Percentiles rank a stretch among this genome's conserved stretches.
Conservation (phyloP, 1,140 invertebrate genomes). For the Trichonephila inaurata region DNA sequence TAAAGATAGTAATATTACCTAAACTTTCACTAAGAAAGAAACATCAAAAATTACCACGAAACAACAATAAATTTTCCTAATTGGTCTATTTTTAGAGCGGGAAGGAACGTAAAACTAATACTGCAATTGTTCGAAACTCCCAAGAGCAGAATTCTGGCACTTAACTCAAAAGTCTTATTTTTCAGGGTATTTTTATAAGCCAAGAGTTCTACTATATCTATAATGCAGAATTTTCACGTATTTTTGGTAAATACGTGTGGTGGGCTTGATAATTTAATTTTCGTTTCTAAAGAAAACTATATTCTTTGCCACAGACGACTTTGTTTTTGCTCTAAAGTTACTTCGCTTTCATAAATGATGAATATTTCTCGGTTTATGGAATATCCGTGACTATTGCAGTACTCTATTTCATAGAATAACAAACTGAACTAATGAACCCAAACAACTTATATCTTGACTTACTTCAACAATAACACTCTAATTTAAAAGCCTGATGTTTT, state of each 20-base stretch:
- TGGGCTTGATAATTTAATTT: neutral
- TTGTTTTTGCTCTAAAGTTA: neutral
- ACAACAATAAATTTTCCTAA: neutral
- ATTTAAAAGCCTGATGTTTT: too few species aligned
- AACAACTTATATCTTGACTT: too few species aligned
- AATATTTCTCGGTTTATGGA: neutral
- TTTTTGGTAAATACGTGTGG: neutral
- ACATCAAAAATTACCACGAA: neutral
- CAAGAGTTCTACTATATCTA: neutral
- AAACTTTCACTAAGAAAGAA: neutral
- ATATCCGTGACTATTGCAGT: neutral
- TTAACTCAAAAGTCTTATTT: neutral
- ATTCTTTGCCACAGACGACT: neutral
- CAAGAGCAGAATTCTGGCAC: neutral
- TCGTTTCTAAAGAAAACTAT: neutral
- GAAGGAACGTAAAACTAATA: neutral
- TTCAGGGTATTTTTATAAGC: neutral
- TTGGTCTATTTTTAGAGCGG: constrained; percentile 21
- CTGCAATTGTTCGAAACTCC: neutral
- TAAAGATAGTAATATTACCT: neutral
- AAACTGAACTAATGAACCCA: too few species aligned
- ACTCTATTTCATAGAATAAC: too few species aligned
- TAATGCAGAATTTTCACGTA: constrained; percentile 1
- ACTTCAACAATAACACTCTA: too few species aligned
- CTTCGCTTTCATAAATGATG: neutral